Evolutionary conservation across 1,140 invertebrate species (phyloP).

Genomic region (Lasaia peninsularis): DNA sequence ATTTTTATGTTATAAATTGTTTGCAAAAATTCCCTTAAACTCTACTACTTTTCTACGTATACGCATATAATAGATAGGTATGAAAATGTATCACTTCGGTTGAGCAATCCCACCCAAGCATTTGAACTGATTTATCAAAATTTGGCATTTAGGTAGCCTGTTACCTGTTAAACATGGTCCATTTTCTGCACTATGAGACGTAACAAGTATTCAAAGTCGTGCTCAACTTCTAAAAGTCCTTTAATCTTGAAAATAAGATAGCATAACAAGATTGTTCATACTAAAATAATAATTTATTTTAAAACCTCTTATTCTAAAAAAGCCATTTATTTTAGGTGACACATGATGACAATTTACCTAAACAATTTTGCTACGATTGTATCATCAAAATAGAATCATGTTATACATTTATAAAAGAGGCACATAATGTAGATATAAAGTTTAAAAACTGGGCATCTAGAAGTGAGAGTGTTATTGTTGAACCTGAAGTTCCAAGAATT

Average conservation of each 20-base stretch:
- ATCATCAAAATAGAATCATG: constrained; percentile 56
- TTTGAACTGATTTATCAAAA: too few species aligned
- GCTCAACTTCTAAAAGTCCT: too few species aligned
- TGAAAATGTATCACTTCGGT: too few species aligned
- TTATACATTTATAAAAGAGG: constrained; percentile 57
- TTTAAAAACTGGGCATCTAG: constrained; percentile 53
- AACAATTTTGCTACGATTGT: constrained; percentile 62
- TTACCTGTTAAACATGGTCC: too few species aligned
- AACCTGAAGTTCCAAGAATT: constrained; percentile 37
- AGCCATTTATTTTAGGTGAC: constrained; percentile 38
- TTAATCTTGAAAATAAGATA: too few species aligned
- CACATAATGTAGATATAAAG: constrained; percentile 53
- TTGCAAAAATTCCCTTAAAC: too few species aligned
- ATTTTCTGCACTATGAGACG: neutral
- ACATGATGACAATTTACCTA: constrained; percentile 52
- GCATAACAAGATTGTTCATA: too few species aligned
- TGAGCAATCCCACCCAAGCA: too few species aligned
- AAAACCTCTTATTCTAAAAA: neutral
- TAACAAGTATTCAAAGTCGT: neutral
- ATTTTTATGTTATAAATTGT: neutral
- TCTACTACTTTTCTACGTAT: too few species aligned
- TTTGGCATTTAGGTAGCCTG: too few species aligned
- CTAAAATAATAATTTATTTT: too few species aligned
- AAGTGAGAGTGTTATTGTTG: constrained; percentile 49
- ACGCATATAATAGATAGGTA: too few species aligned